Conservation (phyloP, 2,113 vertebrate species). For the Psilopsiagon aymara region DNA sequence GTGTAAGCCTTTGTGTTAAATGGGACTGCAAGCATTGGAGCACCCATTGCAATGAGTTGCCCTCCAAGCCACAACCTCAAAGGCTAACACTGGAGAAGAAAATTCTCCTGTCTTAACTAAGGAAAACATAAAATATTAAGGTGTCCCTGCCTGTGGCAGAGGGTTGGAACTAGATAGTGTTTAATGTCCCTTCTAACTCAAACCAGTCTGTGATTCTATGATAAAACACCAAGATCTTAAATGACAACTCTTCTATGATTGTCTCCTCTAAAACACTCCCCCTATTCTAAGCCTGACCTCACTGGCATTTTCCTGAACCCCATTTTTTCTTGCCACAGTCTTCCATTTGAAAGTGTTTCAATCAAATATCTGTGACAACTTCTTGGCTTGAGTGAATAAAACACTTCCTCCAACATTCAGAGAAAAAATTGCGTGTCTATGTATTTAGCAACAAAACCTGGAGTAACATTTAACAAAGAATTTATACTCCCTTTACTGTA, state of each 20-base stretch:
- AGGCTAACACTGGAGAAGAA: not conserved
- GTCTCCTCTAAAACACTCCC: not conserved
- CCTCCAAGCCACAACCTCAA: not conserved
- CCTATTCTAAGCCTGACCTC: not conserved
- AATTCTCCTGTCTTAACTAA: not conserved
- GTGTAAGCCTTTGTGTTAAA: too few relatives aligned
- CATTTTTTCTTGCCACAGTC: not conserved
- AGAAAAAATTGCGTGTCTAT: not conserved
- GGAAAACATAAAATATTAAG: not conserved
- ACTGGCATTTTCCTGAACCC: not conserved
- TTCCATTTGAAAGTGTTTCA: not conserved
- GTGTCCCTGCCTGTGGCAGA: not conserved
- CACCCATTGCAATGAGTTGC: fast-evolving
- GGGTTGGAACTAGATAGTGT: not conserved
- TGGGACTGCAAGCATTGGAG: not conserved
- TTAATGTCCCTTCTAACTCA: not conserved
- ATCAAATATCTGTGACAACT: slow-evolving; percentile 34
- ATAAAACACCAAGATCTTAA: fast-evolving
- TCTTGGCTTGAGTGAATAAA: slow-evolving; percentile 21
- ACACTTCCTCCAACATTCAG: slow-evolving; percentile 1
- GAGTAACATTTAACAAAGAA: slow-evolving; percentile 14
- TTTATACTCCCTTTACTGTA: not conserved
- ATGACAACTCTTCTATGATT: not conserved
- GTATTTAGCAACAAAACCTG: slow-evolving; percentile 46
- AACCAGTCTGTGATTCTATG: not conserved